Base-by-base conservation (phyloP, 2,888 invertebrate species). In the Drosophila heteroneura region DNA sequence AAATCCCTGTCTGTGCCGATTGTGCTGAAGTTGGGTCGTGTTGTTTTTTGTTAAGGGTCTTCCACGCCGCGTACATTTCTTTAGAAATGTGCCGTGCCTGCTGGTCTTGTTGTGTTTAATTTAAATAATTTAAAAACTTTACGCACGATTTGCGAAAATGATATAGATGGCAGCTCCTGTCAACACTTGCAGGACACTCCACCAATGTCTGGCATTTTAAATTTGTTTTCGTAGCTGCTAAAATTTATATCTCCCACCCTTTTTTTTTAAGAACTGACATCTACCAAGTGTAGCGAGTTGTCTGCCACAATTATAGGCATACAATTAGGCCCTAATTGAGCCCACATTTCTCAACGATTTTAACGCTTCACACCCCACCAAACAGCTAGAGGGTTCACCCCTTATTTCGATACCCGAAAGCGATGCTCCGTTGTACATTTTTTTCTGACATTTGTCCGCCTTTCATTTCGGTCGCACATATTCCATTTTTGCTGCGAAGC, bases 281-380 rank as follows among this genome's bases (percentile, higher is more conserved):
- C 52, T 44, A 52, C 22, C 51, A 56, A 44, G 28, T 61, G 41
- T 22, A 30, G 28, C 63, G 63, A 73, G 57, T 71, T 72, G 63
- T 66, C 65, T 68, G 77, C 62, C 72, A 74, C 81, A 85, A 85
- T 85, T 85, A 85, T 65, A 57, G 47, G 70, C 68, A 64, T 68
- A 68, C 77, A 84, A 84, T 85, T 73, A 81, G 60, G 61, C 61
- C 74, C 71, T 76, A 89, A 89, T 84, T 87, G 74, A 71, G 74
- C 70, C 58, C 74, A 70, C 69, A 72, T 74, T 81, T 65, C 64
- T 64, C 62, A 78, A 63, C 59, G 68, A 53, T 68, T 72, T 32
- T 66, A n/a, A 39, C 44, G 33, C 37, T 60, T 41, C 10, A 51
- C 57, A 52, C 39, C 32, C 22, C 16, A 57, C 16, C 19, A 53